phyloP scores from a whole-genome alignment of 2,888 invertebrate species.

The Mantis religiosa region DNA sequence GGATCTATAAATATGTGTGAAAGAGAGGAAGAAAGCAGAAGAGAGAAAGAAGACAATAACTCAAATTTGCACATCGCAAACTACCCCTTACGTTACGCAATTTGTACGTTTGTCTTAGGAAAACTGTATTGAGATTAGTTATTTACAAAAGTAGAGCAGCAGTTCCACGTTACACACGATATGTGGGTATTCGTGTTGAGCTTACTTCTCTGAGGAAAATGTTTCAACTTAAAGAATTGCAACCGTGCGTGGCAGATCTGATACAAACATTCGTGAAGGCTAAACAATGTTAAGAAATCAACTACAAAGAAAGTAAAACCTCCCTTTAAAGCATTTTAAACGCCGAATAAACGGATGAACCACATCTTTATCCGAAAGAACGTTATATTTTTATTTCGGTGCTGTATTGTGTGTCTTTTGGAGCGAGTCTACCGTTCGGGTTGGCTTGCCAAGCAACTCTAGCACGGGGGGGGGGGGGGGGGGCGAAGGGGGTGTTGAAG shows the following conservation, averaged over 20 bases:
- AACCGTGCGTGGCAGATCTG: not conserved
- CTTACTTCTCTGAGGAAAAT: too few relatives aligned
- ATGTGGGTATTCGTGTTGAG: too few relatives aligned
- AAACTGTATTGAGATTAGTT: too few relatives aligned
- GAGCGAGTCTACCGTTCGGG: not conserved
- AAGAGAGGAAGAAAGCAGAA: too few relatives aligned
- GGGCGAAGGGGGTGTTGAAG: not conserved
- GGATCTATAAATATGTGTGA: too few relatives aligned
- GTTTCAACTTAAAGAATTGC: not conserved
- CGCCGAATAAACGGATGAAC: not conserved
- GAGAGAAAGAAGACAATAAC: too few relatives aligned
- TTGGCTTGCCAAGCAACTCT: constrained; percentile 13
- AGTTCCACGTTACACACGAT: too few relatives aligned
- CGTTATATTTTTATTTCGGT: not conserved
- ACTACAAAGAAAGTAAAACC: not conserved
- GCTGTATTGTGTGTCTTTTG: not conserved
- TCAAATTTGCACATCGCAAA: too few relatives aligned
- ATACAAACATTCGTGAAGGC: not conserved
- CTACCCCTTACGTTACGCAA: too few relatives aligned
- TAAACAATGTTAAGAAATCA: not conserved
- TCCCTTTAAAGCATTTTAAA: not conserved
- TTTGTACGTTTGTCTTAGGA: too few relatives aligned
- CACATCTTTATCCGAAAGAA: not conserved
- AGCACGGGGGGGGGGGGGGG: not conserved
- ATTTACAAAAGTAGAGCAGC: too few relatives aligned